phyloP scores from a whole-genome alignment of 2,113 vertebrate genomes.

The Oryzias celebensis region DNA sequence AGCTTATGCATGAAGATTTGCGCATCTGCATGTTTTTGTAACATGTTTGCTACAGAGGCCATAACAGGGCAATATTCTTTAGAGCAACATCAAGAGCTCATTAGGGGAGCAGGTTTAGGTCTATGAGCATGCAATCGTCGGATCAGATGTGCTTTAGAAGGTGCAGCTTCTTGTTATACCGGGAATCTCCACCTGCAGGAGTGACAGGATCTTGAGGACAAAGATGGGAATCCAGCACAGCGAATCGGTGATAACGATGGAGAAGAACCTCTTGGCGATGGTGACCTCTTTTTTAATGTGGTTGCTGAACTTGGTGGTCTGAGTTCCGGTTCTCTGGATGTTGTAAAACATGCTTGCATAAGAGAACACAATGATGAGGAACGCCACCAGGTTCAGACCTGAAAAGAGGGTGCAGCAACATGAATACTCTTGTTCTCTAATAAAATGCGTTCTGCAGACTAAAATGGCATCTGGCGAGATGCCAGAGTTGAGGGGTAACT shows the following conservation, averaged over 20 bases:
- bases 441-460: too few species aligned
- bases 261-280: slow-evolving; percentile 96
- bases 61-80: too few species aligned
- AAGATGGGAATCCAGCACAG: slow-evolving; percentile 98
- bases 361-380: slow-evolving; percentile 93
- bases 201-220: slow-evolving; percentile 92
- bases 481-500: too few species aligned
- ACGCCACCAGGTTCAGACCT: slow-evolving; percentile 95
- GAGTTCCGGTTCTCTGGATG: slow-evolving; percentile 87
- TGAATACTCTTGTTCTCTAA: too few species aligned
- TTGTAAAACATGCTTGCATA: slow-evolving; percentile 98
- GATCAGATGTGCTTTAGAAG: neutral
- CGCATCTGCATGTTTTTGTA: too few species aligned
- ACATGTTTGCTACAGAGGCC: too few species aligned
- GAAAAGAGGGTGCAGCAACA: slow-evolving; percentile 19
- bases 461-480: too few species aligned
- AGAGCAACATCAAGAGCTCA: too few species aligned
- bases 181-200: slow-evolving; percentile 95
- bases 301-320: slow-evolving; percentile 89
- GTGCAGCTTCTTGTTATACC: slow-evolving; percentile 73
- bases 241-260: slow-evolving; percentile 95
- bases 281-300: slow-evolving; percentile 93
- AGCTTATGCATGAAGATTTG: too few species aligned
- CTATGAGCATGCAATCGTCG: neutral
- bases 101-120: neutral